Conservation (phyloP, 2,797 vertebrate species). For the Carapus acus region DNA sequence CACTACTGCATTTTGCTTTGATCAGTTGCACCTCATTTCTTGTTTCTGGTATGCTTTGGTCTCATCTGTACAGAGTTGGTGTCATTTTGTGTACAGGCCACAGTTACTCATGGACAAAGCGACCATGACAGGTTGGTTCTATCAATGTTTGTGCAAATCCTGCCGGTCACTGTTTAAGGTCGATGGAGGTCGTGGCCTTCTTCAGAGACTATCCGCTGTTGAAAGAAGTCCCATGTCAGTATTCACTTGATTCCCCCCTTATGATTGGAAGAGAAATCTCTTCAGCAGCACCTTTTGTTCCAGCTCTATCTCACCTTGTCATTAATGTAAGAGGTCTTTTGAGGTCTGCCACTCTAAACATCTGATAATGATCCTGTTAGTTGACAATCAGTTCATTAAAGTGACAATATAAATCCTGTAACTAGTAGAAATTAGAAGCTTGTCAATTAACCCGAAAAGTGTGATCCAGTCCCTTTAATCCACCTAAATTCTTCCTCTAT, state of each 20-base stretch:
- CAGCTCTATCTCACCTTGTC: too few relatives aligned
- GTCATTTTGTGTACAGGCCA: slow-evolving; percentile 23
- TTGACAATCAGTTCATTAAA: too few relatives aligned
- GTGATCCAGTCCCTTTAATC: too few relatives aligned
- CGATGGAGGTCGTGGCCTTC: slow-evolving; percentile 47
- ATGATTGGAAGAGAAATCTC: too few relatives aligned
- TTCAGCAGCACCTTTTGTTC: too few relatives aligned
- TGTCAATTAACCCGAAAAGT: too few relatives aligned
- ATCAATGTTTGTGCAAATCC: slow-evolving; percentile 29
- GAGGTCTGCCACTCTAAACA: too few relatives aligned
- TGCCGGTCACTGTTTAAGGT: slow-evolving; percentile 14
- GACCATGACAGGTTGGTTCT: slow-evolving; percentile 1
- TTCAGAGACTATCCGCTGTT: slow-evolving; percentile 33
- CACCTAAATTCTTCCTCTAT: too few relatives aligned
- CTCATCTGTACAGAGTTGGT: slow-evolving; percentile 9
- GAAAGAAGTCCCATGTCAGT: slow-evolving; percentile 29
- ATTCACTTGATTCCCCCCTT: slow-evolving; percentile 14
- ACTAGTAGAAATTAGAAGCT: too few relatives aligned
- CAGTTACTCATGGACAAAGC: neutral
- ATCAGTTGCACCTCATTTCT: slow-evolving; percentile 17
- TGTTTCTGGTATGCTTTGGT: slow-evolving; percentile 17
- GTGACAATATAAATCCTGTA: too few relatives aligned
- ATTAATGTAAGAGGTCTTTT: too few relatives aligned
- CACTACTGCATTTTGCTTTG: slow-evolving; percentile 17
- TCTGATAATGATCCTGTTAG: too few relatives aligned